Base-by-base conservation (phyloP, 2,888 invertebrate genomes). In the Yponomeuta cagnagella region DNA sequence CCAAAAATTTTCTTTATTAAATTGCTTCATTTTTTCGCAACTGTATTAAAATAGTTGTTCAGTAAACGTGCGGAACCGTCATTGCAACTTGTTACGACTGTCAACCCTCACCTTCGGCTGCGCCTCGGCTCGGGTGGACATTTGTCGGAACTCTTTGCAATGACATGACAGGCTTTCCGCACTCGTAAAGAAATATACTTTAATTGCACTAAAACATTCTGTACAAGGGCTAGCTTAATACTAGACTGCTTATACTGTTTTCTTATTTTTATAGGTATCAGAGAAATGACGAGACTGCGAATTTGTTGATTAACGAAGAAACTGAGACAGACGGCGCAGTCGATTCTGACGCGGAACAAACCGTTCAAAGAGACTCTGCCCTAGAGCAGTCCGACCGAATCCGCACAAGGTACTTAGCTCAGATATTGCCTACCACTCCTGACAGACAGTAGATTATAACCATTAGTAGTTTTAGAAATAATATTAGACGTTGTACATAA, bases 381-480 rank as follows among this genome's bases (percentile, higher is more conserved):
- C 83, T 79, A 70, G 81, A 79, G 15, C 87, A 89, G 72, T 91
- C 92, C 2, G 87, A 91, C 76, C 85, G 93, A 73, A 93, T 93
- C 76, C 88, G 93, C 75, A 87, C 85, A 74, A 82, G 89, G 82
- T 93, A 93, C 77, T 82, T 93, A 76, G 80, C 91, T 76, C 92
- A 90, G 82, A 88, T 93, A 79, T 82, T 91, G 74, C 87, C 91
- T 75, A 85, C 82, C 73, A 83, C 85, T 82, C 84, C 86, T 73
- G 85, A 89, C 66, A 80, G 84, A 81, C 85, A 82, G 77, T 87
- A 83, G 76, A 71, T 76, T 74, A 71, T 15, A 33, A 48, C 33
- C 23, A 8, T 4, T 31, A 66, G 12, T 48, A 70, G 23, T 33
- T 48, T 31, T 33, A 30, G 12, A 10, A 37, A 65, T 37, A 48